Evolutionary conservation across 2,113 vertebrate genomes (phyloP).

Genomic region (Sapajus apella): DNA sequence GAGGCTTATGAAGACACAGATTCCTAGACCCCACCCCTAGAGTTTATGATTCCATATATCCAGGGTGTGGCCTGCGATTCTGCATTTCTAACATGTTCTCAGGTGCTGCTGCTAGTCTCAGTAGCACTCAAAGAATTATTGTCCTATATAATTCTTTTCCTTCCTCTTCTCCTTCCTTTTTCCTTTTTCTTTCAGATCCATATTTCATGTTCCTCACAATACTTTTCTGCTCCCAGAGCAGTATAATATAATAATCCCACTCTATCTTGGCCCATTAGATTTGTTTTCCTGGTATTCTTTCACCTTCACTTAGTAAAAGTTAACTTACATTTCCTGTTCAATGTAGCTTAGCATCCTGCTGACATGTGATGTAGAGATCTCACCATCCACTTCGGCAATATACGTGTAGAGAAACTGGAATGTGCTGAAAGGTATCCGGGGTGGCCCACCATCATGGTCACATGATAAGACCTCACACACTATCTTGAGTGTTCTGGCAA

Average conservation of each 20-base stretch:
- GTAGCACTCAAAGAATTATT: background rate
- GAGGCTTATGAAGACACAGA: background rate
- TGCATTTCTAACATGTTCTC: background rate
- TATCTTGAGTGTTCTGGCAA: slow-evolving; percentile 83
- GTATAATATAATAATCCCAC: background rate
- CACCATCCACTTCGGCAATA: slow-evolving; percentile 80
- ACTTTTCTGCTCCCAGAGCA: background rate
- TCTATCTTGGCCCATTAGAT: background rate
- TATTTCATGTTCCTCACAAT: background rate
- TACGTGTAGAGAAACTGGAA: slow-evolving; percentile 84
- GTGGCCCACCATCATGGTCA: slow-evolving; percentile 68
- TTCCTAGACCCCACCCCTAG: background rate
- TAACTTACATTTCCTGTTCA: slow-evolving; percentile 83
- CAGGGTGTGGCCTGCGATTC: background rate
- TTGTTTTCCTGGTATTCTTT: background rate
- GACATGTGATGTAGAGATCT: slow-evolving; percentile 81
- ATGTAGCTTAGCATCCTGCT: slow-evolving; percentile 83
- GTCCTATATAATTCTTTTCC: background rate
- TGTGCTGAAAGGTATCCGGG: slow-evolving; percentile 80
- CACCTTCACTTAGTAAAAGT: background rate
- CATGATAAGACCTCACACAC: slow-evolving; percentile 81
- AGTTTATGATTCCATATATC: background rate
- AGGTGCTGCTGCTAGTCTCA: background rate
- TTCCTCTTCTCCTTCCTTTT: background rate
- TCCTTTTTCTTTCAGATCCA: background rate